phyloP scores from a whole-genome alignment of 1,140 invertebrate genomes.

The Helicoverpa armigera region DNA sequence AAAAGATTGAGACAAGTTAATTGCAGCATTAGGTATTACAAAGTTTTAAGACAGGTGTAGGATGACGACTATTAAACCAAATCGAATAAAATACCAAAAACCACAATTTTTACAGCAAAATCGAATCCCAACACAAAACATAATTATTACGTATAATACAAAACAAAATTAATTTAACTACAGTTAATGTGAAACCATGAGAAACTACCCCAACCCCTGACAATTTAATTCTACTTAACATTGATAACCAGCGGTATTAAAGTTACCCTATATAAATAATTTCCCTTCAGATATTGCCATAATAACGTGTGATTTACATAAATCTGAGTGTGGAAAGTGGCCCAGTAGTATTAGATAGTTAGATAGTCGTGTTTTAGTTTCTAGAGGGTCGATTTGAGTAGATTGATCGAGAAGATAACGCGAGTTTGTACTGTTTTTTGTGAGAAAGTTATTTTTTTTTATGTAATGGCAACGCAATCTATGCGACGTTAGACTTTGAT shows the following conservation, averaged over 20 bases:
- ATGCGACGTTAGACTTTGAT: neutral
- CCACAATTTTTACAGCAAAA: too few species aligned
- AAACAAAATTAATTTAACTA: neutral
- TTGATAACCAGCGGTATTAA: constrained; percentile 33
- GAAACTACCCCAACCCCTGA: constrained; percentile 18
- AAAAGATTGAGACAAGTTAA: too few species aligned
- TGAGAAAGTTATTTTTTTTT: neutral
- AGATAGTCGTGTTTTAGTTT: constrained; percentile 68
- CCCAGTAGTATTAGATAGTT: constrained; percentile 60
- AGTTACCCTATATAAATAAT: constrained; percentile 39
- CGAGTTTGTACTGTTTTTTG: neutral
- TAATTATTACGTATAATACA: too few species aligned
- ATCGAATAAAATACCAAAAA: too few species aligned
- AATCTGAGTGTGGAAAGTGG: constrained; percentile 33
- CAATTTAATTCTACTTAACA: constrained; percentile 42
- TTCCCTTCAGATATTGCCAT: constrained; percentile 33
- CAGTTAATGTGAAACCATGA: constrained; percentile 3
- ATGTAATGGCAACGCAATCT: neutral
- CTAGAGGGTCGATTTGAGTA: constrained; percentile 55
- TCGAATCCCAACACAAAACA: too few species aligned
- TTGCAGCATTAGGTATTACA: too few species aligned
- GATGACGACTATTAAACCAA: too few species aligned
- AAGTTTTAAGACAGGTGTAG: too few species aligned
- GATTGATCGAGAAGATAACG: constrained; percentile 71
- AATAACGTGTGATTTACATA: constrained; percentile 47